Conservation (phyloP, 1,140 invertebrate genomes). For the Chironomus striatipennis region DNA sequence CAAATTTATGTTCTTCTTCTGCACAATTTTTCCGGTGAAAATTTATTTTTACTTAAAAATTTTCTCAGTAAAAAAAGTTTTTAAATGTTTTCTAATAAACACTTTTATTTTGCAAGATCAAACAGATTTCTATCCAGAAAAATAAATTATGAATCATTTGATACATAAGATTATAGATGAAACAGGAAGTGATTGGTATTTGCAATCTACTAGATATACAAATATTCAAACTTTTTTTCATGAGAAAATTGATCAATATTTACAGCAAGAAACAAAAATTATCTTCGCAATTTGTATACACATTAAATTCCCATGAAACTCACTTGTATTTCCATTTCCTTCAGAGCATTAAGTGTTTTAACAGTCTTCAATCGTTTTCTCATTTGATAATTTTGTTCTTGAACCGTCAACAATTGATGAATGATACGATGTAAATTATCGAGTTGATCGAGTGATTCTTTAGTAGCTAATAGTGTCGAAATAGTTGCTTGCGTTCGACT, state of each 20-base stretch:
- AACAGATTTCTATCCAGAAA: too few species aligned
- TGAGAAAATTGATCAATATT: not conserved
- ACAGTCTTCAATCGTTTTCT: constrained; percentile 60
- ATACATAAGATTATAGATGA: too few species aligned
- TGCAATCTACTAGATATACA: too few species aligned
- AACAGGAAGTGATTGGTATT: too few species aligned
- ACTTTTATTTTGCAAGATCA: too few species aligned
- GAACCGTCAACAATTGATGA: constrained; percentile 61
- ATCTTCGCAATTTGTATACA: not conserved
- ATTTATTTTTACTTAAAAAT: too few species aligned
- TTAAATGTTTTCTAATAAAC: too few species aligned
- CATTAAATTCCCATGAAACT: not conserved
- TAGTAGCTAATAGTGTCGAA: constrained; percentile 42
- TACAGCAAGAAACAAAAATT: not conserved
- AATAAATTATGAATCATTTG: too few species aligned
- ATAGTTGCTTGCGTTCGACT: constrained; percentile 40
- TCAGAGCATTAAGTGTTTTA: constrained; percentile 58
- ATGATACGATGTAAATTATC: constrained; percentile 65
- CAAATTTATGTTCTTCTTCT: too few species aligned
- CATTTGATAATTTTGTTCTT: constrained; percentile 59
- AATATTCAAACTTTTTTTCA: too few species aligned
- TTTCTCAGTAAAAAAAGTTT: too few species aligned
- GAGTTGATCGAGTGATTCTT: constrained; percentile 61
- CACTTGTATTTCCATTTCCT: constrained; percentile 44
- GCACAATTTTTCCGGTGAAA: too few species aligned